Percentiles rank a stretch among this genome's conserved stretches.
Evolutionary conservation across 2,888 invertebrate genomes (phyloP).

Genomic region (Plutella xylostella): DNA sequence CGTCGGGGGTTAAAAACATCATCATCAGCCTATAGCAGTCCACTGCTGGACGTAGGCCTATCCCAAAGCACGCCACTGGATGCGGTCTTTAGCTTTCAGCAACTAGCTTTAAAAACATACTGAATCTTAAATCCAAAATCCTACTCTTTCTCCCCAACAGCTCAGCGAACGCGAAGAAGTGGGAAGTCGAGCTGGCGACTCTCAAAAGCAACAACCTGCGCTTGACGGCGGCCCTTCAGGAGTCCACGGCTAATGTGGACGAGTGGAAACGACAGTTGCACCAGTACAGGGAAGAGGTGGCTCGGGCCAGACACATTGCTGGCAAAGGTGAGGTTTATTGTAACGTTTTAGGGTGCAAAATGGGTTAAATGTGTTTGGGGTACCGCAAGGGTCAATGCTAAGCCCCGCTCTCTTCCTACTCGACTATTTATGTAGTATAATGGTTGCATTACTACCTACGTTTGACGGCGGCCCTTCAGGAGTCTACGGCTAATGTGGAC

Average conservation of each 20-base stretch:
- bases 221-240: conserved; percentile 93
- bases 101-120: background rate
- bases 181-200: conserved; percentile 97
- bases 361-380: no score
- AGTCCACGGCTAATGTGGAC: conserved; percentile 96
- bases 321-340: conserved; percentile 39
- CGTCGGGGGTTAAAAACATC: background rate
- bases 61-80: no score
- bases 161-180: conserved; percentile 98
- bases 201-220: conserved; percentile 96
- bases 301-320: conserved; percentile 74
- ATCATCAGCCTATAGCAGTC: no score
- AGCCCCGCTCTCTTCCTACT: no score
- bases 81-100: no score
- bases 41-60: no score
- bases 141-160: conserved; percentile 59
- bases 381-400: no score
- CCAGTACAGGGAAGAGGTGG: conserved; percentile 91
- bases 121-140: background rate
- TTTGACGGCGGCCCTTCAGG: conserved; percentile 93
- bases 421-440: no score
- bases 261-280: conserved; percentile 98
- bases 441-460: conserved; percentile 95
- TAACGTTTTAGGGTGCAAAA: no score
- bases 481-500: conserved; percentile 96